phyloP scores from a whole-genome alignment of 2,888 invertebrate genomes.

The Congeria kusceri region DNA sequence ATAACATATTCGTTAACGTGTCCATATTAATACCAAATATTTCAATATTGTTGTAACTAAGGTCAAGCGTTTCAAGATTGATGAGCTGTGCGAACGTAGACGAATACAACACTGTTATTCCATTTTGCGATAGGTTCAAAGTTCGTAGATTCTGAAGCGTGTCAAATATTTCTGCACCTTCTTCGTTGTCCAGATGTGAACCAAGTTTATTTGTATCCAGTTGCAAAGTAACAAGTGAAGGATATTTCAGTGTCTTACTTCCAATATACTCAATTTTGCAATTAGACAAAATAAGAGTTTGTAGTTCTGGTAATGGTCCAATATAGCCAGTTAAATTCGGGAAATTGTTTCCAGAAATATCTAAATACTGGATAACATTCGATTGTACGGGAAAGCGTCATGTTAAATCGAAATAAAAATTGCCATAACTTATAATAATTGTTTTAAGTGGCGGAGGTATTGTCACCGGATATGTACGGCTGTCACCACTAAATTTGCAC shows the following conservation, averaged over 20 bases:
- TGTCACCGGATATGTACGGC: too few species aligned
- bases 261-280: conserved; percentile 20
- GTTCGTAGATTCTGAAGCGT: conserved; percentile 21
- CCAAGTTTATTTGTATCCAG: conserved; percentile 41
- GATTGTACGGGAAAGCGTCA: too few species aligned
- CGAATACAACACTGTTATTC: conserved; percentile 9
- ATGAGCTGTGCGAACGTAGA: background rate
- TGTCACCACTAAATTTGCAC: too few species aligned
- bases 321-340: conserved; percentile 21
- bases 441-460: too few species aligned
- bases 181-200: background rate
- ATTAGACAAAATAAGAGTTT: conserved; percentile 30
- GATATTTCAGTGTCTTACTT: conserved; percentile 10
- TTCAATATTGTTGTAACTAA: conserved; percentile 41
- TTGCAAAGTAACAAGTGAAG: conserved; percentile 22
- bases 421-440: too few species aligned
- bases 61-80: conserved; percentile 18
- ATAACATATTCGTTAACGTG: conserved; percentile 19
- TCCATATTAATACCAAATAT: background rate
- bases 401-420: too few species aligned
- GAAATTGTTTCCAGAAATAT: conserved; percentile 42
- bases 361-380: conserved; percentile 1
- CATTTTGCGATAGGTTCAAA: conserved; percentile 31
- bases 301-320: conserved; percentile 20
- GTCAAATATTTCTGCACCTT: conserved; percentile 24